A percentile compares a stretch with the other conserved stretches of the same genome.
Evolutionary conservation across 2,113 vertebrate species (phyloP).

Genomic region (Rhombomys opimus): DNA sequence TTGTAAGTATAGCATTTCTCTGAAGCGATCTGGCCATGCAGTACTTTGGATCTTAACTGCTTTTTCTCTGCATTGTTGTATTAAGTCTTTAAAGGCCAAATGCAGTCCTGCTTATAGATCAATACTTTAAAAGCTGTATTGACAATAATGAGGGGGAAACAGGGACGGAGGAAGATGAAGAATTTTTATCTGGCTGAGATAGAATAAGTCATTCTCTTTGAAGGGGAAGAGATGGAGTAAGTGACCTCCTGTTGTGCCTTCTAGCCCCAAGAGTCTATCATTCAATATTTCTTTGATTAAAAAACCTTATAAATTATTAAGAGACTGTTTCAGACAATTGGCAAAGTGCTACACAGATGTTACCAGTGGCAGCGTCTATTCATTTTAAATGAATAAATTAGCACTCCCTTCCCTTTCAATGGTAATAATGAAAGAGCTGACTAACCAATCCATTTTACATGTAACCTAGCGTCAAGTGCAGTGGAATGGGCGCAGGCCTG

Average conservation of each 20-base stretch:
- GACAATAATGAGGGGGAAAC: neutral
- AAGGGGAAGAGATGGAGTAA: conserved; percentile 62
- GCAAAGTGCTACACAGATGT: conserved; percentile 64
- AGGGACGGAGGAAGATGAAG: neutral
- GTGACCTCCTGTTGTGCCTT: conserved; percentile 48
- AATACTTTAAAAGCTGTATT: conserved; percentile 53
- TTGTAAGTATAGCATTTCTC: conserved; percentile 8
- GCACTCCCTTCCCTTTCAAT: conserved; percentile 56
- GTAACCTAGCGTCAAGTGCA: neutral
- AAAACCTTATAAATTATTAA: conserved; percentile 81
- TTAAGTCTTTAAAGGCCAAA: conserved; percentile 74
- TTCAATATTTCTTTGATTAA: conserved; percentile 73
- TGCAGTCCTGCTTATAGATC: conserved; percentile 31
- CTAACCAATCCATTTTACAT: conserved; percentile 56
- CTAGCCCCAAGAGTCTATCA: conserved; percentile 65
- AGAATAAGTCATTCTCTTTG: conserved; percentile 50
- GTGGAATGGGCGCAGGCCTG: conserved; percentile 5
- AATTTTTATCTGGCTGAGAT: conserved; percentile 19
- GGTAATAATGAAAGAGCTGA: conserved; percentile 70
- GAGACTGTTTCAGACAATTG: conserved; percentile 68
- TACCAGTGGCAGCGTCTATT: conserved; percentile 70
- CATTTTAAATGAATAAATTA: conserved; percentile 76
- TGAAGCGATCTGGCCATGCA: neutral
- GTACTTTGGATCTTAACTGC: conserved; percentile 42
- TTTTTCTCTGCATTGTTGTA: conserved; percentile 33